phyloP scores from a whole-genome alignment of 2,113 vertebrate species.

The Pseudonaja textilis region DNA sequence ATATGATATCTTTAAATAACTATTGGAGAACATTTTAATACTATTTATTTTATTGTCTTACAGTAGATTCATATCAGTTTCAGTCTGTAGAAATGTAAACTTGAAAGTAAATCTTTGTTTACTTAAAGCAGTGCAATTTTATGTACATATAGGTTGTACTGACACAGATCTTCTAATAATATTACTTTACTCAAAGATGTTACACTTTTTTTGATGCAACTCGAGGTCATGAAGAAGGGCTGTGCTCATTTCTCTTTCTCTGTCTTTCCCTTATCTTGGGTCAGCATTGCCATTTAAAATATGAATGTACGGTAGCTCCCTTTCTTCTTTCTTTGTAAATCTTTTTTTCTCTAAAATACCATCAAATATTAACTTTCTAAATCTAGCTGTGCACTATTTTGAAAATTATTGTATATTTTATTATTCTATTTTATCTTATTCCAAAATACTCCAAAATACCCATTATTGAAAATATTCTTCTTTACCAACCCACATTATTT shows the following conservation, averaged over 20 bases:
- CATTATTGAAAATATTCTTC: neutral
- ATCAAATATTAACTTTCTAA: neutral
- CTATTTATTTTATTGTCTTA: constrained; percentile 2
- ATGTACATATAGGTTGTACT: neutral
- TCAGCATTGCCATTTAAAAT: neutral
- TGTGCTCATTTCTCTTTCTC: neutral
- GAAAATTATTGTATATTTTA: constrained; percentile 39
- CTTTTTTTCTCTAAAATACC: neutral
- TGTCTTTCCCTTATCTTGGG: neutral
- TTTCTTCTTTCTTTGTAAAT: neutral
- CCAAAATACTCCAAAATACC: constrained; percentile 14
- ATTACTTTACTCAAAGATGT: neutral
- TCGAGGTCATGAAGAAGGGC: neutral
- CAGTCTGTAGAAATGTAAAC: constrained; percentile 2
- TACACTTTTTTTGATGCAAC: neutral
- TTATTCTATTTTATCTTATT: constrained; percentile 21
- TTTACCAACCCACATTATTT: neutral
- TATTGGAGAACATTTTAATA: neutral
- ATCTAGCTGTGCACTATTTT: neutral
- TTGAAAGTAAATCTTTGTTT: constrained; percentile 23
- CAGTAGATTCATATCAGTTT: constrained; percentile 14
- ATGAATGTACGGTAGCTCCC: neutral
- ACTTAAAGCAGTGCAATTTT: neutral
- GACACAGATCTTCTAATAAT: neutral
- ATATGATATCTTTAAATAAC: neutral